Evolutionary conservation across 2,797 vertebrate species (phyloP), one percentile per base, ranked within the genome.

Genomic region (Coccyzus lansbergi): DNA sequence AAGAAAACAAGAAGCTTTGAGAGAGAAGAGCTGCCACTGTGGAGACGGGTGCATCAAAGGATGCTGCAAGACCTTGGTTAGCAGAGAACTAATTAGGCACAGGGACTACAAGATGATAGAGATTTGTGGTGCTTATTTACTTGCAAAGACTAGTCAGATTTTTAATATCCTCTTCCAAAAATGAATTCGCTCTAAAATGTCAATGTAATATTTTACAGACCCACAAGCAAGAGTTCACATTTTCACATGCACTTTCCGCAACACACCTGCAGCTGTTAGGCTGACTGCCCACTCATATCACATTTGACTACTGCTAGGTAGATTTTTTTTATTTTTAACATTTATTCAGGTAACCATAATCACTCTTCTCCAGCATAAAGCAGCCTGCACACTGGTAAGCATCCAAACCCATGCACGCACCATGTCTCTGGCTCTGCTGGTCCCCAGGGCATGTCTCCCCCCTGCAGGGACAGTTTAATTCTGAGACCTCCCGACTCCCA

Each of bases 391-490:
- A 2, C 18, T 16, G 40, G 5, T 44, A 18, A 8, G 22, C 10
- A 55, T 4, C 48, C 6, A 2, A 77, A 31, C 10, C 42, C 48
- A 19, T 0, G 2, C 29, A 18, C 20, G 17, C 22, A 40, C 7
- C n/a, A 16, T 9, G 29, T 20, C 34, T 7, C 10, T 8, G 44
- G 31, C 12, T 42, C 48, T 0, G 0, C 3, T 15, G 25, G n/a
- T 68, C 36, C n/a, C 20, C 42, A 33, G 36, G 34, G 29, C 21
- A 6, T 44, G 59, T 9, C 34, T 69, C 11, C 75, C 20, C 24
- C 48, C 53, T 10, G 7, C 63, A 72, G 33, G 18, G 69, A 19
- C 52, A 4, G 12, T 31, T 46, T 72, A 88, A 4, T 53, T 24
- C 56, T 38, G 16, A 59, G 9, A 42, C 21, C n/a, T 49, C 31